A percentile compares a stretch with the other conserved stretches of the same genome.
These are phyloP conservation scores for Euura lappo DNA, from an alignment of 1,140 invertebrate genomes.

Conservation along the genomic window DNA sequence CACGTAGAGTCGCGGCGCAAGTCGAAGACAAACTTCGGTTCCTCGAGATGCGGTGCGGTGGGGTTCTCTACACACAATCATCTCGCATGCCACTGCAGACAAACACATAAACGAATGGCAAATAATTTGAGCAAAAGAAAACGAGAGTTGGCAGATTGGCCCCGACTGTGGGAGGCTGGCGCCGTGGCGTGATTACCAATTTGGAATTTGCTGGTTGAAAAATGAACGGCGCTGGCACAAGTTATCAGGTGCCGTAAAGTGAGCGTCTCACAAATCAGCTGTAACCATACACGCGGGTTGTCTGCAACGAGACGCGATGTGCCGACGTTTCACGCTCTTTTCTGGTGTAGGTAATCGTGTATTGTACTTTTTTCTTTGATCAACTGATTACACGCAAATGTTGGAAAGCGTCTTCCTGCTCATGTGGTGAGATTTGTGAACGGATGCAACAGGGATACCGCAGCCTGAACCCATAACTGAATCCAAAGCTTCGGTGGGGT, in stretches of 20 bases:
- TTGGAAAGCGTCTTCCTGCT: no score
- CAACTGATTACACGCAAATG: no score
- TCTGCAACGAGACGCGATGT: no score
- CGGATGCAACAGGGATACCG: neutral
- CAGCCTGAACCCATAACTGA: no score
- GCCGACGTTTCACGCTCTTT: no score
- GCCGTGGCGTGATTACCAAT: slow-evolving; percentile 64
- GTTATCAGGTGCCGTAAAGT: slow-evolving; percentile 6
- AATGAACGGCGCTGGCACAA: neutral
- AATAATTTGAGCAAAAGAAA: slow-evolving; percentile 50
- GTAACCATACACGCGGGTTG: neutral
- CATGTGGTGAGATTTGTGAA: neutral
- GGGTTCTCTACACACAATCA: slow-evolving; percentile 52
- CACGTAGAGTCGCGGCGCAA: slow-evolving; percentile 48
- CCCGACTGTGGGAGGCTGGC: slow-evolving; percentile 53
- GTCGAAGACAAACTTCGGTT: slow-evolving; percentile 57
- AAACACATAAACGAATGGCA: slow-evolving; percentile 14
- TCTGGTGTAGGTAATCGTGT: no score
- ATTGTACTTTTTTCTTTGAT: no score
- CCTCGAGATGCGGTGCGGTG: slow-evolving; percentile 34
- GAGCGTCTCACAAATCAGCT: neutral
- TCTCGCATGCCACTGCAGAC: slow-evolving; percentile 38
- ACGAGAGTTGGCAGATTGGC: slow-evolving; percentile 56
- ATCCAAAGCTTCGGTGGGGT: neutral
- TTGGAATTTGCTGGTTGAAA: slow-evolving; percentile 48